phyloP scores from a whole-genome alignment of 92 coral and sea anemone species.

The Phenganax marumi region DNA sequence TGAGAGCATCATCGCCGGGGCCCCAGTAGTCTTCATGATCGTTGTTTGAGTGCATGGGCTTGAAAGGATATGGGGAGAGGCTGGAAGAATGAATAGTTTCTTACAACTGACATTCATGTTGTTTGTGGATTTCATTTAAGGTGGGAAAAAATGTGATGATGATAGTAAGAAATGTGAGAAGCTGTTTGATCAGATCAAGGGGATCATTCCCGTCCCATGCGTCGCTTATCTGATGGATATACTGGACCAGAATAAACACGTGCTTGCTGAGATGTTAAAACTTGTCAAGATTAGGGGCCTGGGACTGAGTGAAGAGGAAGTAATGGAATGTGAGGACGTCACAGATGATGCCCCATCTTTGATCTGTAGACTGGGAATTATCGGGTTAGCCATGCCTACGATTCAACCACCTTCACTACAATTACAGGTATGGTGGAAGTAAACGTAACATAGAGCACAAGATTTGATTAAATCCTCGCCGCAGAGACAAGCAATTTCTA shows the following conservation, averaged over 20 bases:
- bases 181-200: conserved; percentile 61
- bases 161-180: background rate
- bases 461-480: background rate
- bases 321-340: conserved; percentile 36
- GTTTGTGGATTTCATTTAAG: background rate
- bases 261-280: conserved; percentile 38
- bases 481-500: too few relatives aligned
- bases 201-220: conserved; percentile 21
- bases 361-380: conserved; percentile 63
- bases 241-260: conserved; percentile 5
- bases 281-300: conserved; percentile 32
- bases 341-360: conserved; percentile 51
- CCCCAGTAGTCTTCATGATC: too few relatives aligned
- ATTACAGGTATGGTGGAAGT: conserved; percentile 57
- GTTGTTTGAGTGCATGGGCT: too few relatives aligned
- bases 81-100: too few relatives aligned
- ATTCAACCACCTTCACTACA: conserved; percentile 60
- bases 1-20: too few relatives aligned
- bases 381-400: conserved; percentile 65
- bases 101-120: too few relatives aligned
- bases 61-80: too few relatives aligned
- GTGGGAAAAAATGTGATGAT: background rate
- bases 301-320: conserved; percentile 9
- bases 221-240: conserved; percentile 20
- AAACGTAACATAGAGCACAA: background rate